Conservation (phyloP, 2,797 vertebrate species). For the Uromys caudimaculatus region DNA sequence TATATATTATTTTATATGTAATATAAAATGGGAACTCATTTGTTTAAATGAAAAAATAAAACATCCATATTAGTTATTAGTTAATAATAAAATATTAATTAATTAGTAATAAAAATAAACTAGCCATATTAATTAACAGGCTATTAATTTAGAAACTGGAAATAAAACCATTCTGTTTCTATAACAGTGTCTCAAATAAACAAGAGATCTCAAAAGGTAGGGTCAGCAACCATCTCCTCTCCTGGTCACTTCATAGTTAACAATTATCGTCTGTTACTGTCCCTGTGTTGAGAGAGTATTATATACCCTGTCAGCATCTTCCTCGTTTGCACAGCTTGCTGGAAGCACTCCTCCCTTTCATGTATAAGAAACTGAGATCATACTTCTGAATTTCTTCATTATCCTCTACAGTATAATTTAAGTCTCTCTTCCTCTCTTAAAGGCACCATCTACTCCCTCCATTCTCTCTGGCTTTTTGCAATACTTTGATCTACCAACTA, state of each 20-base stretch:
- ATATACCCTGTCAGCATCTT: background rate
- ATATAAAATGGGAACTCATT: background rate
- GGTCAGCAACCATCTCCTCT: background rate
- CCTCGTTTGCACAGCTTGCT: accelerated
- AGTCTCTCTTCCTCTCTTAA: background rate
- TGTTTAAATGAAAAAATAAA: background rate
- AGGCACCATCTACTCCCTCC: background rate
- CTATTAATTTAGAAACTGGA: background rate
- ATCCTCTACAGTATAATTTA: background rate
- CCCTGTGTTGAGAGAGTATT: background rate
- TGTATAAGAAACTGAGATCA: background rate
- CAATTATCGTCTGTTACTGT: background rate
- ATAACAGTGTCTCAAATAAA: slow-evolving; percentile 14
- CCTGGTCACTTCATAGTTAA: background rate
- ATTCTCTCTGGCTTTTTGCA: background rate
- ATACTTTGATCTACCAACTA: background rate
- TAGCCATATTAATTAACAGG: background rate
- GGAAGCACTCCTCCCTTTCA: background rate
- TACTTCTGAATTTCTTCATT: background rate
- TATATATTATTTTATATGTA: background rate
- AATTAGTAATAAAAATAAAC: background rate
- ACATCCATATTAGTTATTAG: background rate
- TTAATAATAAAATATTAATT: no score
- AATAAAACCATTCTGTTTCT: slow-evolving; percentile 26
- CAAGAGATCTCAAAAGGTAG: background rate